Evolutionary conservation across 2,888 invertebrate genomes (phyloP).

Genomic region (Xiphydria camelus): DNA sequence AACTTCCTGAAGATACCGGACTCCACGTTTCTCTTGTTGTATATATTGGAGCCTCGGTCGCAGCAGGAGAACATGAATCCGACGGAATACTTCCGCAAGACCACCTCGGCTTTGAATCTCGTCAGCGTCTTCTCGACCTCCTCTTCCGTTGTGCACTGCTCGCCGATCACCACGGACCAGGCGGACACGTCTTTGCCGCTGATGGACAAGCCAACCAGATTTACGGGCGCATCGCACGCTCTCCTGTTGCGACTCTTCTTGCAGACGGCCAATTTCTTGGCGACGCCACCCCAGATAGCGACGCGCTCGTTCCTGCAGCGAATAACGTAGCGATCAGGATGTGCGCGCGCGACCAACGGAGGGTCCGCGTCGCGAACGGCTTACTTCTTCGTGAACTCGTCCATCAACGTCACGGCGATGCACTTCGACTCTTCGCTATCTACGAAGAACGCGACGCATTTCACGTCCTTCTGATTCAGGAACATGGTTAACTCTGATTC

Average conservation of each 20-base stretch:
- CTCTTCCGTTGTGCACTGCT: constrained; percentile 3
- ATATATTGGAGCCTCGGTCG: constrained; percentile 37
- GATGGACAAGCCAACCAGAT: constrained; percentile 32
- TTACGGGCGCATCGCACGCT: constrained; percentile 17
- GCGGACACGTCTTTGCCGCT: constrained; percentile 37
- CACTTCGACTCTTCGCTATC: no score
- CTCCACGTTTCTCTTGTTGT: constrained; percentile 35
- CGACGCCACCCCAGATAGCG: constrained; percentile 41
- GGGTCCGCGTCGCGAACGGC: no score
- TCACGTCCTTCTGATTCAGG: no score
- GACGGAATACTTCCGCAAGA: constrained; percentile 41
- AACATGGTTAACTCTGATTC: neutral
- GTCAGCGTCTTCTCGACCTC: constrained; percentile 30
- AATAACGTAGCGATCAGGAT: no score
- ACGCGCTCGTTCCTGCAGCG: no score
- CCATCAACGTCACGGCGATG: no score
- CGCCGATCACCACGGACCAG: constrained; percentile 44
- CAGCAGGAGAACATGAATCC: constrained; percentile 50
- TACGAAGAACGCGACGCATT: no score
- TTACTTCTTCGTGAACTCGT: no score
- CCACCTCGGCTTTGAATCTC: constrained; percentile 31
- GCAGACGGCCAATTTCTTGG: constrained; percentile 32
- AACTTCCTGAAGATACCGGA: constrained; percentile 42
- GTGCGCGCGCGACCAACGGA: no score
- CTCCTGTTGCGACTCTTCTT: constrained; percentile 9